These are phyloP conservation scores for Xanthorhoe designata DNA, from an alignment of 2,888 invertebrate genomes.

Conservation along the genomic window DNA sequence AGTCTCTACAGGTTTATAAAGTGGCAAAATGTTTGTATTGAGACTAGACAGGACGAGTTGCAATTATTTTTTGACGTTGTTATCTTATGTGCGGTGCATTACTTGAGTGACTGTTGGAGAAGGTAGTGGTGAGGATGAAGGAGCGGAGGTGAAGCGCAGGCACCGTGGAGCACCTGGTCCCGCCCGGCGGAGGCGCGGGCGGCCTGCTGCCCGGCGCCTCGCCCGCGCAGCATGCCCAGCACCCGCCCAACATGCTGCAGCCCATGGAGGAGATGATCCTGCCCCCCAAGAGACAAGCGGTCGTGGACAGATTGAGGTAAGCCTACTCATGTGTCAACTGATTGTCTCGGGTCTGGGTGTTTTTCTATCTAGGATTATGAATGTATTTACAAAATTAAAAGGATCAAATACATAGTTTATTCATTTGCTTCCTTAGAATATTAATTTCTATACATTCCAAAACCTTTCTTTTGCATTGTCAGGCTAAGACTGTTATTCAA, in stretches of 20 bases:
- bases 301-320: constrained; percentile 92
- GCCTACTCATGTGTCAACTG: constrained; percentile 28
- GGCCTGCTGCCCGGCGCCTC: constrained; percentile 87
- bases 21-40: constrained; percentile 71
- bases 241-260: constrained; percentile 87
- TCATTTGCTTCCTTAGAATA: too few species aligned
- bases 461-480: too few species aligned
- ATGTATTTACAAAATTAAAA: too few species aligned
- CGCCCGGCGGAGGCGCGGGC: constrained; percentile 89
- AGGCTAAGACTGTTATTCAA: too few species aligned
- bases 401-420: too few species aligned
- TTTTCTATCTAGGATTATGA: too few species aligned
- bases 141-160: constrained; percentile 66
- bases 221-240: constrained; percentile 73
- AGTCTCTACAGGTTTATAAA: constrained; percentile 42
- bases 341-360: not conserved
- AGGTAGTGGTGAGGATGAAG: constrained; percentile 62
- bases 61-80: constrained; percentile 68
- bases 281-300: constrained; percentile 93
- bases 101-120: constrained; percentile 63
- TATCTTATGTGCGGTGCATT: constrained; percentile 71
- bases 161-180: constrained; percentile 91
- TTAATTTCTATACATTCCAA: too few species aligned
- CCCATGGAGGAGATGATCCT: constrained; percentile 89
- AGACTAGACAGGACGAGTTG: constrained; percentile 74